Conservation (phyloP, 2,888 invertebrate genomes). For the Protonemura montana region DNA sequence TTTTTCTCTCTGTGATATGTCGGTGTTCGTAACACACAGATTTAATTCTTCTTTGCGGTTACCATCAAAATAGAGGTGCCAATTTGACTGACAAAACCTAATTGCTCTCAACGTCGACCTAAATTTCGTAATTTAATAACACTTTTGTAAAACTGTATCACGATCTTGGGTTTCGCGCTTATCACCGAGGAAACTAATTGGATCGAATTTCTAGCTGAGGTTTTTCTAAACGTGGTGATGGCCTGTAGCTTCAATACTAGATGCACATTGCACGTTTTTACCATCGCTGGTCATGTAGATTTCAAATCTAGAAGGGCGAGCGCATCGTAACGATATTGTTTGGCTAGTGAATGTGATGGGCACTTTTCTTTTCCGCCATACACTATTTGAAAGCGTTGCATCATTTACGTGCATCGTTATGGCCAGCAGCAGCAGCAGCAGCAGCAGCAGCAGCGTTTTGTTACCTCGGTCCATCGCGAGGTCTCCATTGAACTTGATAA, state of each 20-base stretch:
- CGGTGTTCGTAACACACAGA: neutral
- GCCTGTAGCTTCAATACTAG: neutral
- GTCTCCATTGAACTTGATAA: neutral
- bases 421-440: neutral
- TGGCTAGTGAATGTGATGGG: neutral
- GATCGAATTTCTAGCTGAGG: neutral
- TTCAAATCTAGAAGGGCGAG: neutral
- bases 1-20: neutral
- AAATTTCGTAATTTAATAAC: neutral
- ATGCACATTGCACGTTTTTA: neutral
- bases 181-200: neutral
- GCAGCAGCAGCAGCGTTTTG: neutral
- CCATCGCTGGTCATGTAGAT: neutral
- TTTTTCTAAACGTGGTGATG: neutral
- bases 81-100: neutral
- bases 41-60: neutral
- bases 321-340: neutral
- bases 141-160: neutral
- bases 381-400: slow-evolving; percentile 20
- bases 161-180: neutral
- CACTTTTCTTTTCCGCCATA: slow-evolving; percentile 18
- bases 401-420: neutral
- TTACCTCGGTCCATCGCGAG: neutral
- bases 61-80: neutral
- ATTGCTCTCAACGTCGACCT: neutral